Conservation (phyloP, 2,113 vertebrate species). For the Paramormyrops kingsleyae region DNA sequence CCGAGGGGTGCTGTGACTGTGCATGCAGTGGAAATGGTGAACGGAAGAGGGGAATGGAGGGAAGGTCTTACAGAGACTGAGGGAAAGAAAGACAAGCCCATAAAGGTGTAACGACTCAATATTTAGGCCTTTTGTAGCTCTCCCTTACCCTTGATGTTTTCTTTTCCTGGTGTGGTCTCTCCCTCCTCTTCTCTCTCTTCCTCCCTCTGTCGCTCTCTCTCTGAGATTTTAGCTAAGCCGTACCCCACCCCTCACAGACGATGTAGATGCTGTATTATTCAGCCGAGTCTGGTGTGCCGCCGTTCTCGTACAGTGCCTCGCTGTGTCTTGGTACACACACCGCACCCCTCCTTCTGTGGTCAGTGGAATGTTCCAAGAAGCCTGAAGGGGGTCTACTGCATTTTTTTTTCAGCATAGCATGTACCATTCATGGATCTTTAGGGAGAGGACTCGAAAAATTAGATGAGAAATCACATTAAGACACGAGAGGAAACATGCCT, state of each 20-base stretch:
- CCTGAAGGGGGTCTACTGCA: conserved; percentile 29
- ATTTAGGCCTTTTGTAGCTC: neutral
- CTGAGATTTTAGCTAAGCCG: conserved; percentile 31
- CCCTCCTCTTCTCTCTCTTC: neutral
- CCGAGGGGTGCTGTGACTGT: neutral
- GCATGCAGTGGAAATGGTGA: neutral
- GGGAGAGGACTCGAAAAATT: conserved; percentile 24
- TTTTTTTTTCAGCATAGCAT: conserved; percentile 39
- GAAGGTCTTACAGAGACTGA: neutral
- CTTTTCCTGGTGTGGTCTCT: conserved; percentile 10
- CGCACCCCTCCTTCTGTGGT: conserved; percentile 38
- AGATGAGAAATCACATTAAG: conserved; percentile 16
- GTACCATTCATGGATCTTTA: conserved; percentile 43
- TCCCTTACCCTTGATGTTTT: neutral
- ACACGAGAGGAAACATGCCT: neutral
- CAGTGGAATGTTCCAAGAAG: conserved; percentile 59
- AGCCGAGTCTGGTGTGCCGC: conserved; percentile 58
- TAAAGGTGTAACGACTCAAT: neutral
- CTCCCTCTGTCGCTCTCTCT: conserved; percentile 9
- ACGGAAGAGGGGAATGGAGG: neutral
- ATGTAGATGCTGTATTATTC: conserved; percentile 59
- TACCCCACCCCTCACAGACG: conserved; percentile 67
- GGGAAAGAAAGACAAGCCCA: conserved; percentile 11
- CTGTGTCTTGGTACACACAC: conserved; percentile 47
- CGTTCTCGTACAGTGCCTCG: conserved; percentile 60